Evolutionary conservation across 2,797 vertebrate species (phyloP), one percentile per base, ranked within the genome.

Genomic region (Ambastaia sidthimunki): DNA sequence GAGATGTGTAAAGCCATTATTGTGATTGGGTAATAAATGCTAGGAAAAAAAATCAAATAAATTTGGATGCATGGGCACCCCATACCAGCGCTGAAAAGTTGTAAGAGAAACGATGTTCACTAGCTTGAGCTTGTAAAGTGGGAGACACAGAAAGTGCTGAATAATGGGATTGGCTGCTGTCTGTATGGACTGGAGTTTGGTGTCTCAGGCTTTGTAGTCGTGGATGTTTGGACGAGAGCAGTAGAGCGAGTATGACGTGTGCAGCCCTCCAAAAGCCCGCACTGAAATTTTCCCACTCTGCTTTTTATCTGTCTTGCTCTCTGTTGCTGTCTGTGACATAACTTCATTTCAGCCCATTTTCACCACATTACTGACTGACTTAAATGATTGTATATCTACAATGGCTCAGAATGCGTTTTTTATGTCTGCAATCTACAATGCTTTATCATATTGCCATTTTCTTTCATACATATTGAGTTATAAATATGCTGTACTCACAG

Each of bases 201-300:
- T 78, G 76, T 70, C 68, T 81, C 19, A 60, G 69, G 28, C 60
- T 18, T 82, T 87, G 86, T 70, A 86, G 87, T 90, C 50, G 48
- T 83, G 82, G 44, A 82, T 54, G 52, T 78, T 83, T 86, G 87
- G 83, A 88, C 86, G 80, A 52, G 55, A 83, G 70, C 71, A 85
- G 73, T 37, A 80, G 83, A 84, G 85, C 63, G 82, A 54, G 86
- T 87, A 83, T 91, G 88, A 91, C 87, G 87, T 89, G 88, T 89
- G 81, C 81, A 87, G 82, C 86, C 87, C 81, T 82, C 75, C 78
- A 85, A 76, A 86, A n/a, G 65, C 44, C 41, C 73, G 57, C 85
- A 89, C 55, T 77, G 77, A 86, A 74, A 80, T 85, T 85, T 88
- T 76, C 85, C 86, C 76, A 1, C 66, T 84, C 59, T 73, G 48